Evolutionary conservation across 2,888 invertebrate species (phyloP).

Genomic region (Leucozona laternaria): DNA sequence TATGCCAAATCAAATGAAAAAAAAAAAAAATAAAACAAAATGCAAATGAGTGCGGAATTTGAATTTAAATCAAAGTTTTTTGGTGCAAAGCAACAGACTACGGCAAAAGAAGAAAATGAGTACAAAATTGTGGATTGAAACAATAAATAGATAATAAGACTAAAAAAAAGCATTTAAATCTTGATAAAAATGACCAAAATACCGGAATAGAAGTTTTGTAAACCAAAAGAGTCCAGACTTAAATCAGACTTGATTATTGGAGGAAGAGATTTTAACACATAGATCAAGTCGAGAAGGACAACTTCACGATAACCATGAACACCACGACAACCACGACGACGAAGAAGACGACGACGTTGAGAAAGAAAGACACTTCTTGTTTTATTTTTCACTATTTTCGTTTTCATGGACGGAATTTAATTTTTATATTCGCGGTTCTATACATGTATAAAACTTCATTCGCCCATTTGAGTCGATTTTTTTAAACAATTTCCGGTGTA

Average conservation of each 20-base stretch:
- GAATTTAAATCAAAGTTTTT: constrained; percentile 35
- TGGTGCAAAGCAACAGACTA: constrained; percentile 48
- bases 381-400: constrained; percentile 57
- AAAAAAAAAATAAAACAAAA: constrained; percentile 29
- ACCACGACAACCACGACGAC: constrained; percentile 10
- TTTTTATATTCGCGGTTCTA: constrained; percentile 26
- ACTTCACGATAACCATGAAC: background rate
- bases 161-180: constrained; percentile 63
- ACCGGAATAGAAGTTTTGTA: constrained; percentile 51
- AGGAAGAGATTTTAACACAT: constrained; percentile 44
- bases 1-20: constrained; percentile 47
- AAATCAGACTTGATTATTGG: constrained; percentile 32
- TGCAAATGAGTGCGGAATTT: constrained; percentile 63
- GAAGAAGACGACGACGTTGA: background rate
- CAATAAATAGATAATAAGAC: constrained; percentile 14
- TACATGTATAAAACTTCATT: constrained; percentile 28
- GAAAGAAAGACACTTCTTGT: constrained; percentile 18
- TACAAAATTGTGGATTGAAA: constrained; percentile 18
- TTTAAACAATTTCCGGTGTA: background rate
- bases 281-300: constrained; percentile 19
- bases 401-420: constrained; percentile 70
- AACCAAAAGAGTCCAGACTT: constrained; percentile 33
- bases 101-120: constrained; percentile 39
- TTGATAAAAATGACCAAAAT: constrained; percentile 37
- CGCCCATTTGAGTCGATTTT: constrained; percentile 40